Percentiles rank a stretch among this genome's conserved stretches.
These are phyloP conservation scores for Oncorhynchus kisutch DNA, from an alignment of 2,113 vertebrate genomes.

Conservation along the genomic window DNA sequence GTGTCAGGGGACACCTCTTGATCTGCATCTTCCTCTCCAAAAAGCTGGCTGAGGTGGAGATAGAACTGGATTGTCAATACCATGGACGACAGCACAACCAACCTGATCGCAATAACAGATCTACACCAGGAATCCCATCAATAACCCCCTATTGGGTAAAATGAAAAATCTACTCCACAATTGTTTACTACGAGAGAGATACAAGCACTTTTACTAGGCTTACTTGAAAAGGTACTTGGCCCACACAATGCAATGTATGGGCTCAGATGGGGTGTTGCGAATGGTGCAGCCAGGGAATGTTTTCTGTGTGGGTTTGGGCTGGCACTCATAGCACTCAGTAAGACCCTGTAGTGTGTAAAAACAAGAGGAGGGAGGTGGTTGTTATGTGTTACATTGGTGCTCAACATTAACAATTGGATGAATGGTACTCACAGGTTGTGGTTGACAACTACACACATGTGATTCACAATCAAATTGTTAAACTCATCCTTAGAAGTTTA, in stretches of 20 bases:
- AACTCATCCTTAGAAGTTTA: not conserved
- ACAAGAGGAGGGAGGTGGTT: not conserved
- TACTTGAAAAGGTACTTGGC: slow-evolving; percentile 99
- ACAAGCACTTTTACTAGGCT: slow-evolving; percentile 41
- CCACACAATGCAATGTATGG: slow-evolving; percentile 99
- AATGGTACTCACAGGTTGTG: no score
- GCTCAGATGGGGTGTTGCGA: slow-evolving; percentile 96
- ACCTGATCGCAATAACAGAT: no score
- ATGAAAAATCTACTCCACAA: no score
- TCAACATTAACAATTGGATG: no score
- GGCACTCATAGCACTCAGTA: slow-evolving; percentile 97
- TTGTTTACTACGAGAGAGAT: no score
- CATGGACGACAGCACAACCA: not conserved
- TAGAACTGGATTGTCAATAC: not conserved
- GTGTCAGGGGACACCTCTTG: slow-evolving; percentile 98
- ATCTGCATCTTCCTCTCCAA: slow-evolving; percentile 97
- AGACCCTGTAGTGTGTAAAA: slow-evolving; percentile 76
- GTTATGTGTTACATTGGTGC: not conserved
- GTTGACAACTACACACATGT: no score
- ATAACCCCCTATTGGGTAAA: no score
- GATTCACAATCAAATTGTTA: no score
- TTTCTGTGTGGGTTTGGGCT: slow-evolving; percentile 97
- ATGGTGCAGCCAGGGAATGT: slow-evolving; percentile 98
- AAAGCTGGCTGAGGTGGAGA: slow-evolving; percentile 82
- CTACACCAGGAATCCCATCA: no score